Evolutionary conservation across 1,140 invertebrate species (phyloP).

Genomic region (Eufriesea mexicana): DNA sequence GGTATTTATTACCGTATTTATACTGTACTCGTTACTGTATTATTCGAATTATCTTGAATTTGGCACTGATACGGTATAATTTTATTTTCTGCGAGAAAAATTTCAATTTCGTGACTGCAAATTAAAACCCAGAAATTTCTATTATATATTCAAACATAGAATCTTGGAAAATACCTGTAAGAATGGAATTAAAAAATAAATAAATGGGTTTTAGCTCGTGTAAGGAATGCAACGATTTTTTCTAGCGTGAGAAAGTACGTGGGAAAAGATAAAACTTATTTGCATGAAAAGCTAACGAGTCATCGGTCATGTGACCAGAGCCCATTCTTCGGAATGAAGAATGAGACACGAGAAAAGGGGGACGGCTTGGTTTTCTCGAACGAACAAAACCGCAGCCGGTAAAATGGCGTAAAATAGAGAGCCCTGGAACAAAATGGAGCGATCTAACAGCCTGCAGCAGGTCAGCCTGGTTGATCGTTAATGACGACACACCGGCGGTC

Average conservation of each 20-base stretch:
- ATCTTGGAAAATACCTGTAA: no score
- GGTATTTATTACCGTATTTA: no score
- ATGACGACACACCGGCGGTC: not conserved
- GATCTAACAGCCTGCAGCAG: not conserved
- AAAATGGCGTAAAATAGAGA: not conserved
- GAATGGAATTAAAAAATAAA: no score
- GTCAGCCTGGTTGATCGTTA: constrained; percentile 2
- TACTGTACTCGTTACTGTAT: no score
- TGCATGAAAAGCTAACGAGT: constrained; percentile 22
- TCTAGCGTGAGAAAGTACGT: not conserved
- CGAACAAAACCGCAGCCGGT: not conserved
- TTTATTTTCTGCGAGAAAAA: no score
- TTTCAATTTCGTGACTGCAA: no score
- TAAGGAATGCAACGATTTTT: no score
- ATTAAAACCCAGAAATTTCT: no score
- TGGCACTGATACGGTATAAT: no score
- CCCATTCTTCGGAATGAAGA: not conserved
- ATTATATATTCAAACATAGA: no score
- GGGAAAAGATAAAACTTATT: not conserved
- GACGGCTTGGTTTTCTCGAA: not conserved
- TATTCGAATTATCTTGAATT: no score
- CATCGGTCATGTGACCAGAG: constrained; percentile 10
- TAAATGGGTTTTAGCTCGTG: no score
- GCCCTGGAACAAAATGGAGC: not conserved
- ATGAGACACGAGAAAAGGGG: constrained; percentile 8